Base-by-base conservation (phyloP, 2,888 invertebrate genomes). In the Dasypogon diadema region DNA sequence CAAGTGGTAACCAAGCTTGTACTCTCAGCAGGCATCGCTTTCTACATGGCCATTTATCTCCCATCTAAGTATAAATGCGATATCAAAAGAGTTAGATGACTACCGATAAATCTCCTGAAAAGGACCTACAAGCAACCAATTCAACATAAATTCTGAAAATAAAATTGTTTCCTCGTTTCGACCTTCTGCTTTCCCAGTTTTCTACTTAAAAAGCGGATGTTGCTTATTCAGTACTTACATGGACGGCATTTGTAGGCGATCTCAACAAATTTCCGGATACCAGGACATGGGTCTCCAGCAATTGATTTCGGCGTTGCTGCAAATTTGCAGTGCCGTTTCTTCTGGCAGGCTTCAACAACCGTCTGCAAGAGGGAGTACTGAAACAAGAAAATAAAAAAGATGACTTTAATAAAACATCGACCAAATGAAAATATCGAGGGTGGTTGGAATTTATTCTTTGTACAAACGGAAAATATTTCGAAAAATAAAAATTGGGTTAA, bases 201-300 rank as follows among this genome's bases (percentile, higher is more conserved):
- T 24, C 68, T 16, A 46, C 46, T 70, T 6, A 30, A 48, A 30
- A 54, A 54, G 21, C 70, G 70, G 54, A 54, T 65, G 48, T 54
- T 70, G 70, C 70, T 70, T 70, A 46, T 75, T 65, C 42, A 76
- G 58, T 83, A 93, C 94, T 95, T 89, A 98, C 98, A 95, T 83
- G 98, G 98, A 87, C 95, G 91, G 89, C 98, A 98, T 88, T 97
- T 97, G 88, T 96, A 98, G 81, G 95, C 95, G 79, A 98, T 95
- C 88, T 97, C 96, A 80, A 97, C 94, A 88, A 96, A 97, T 87
- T 98, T 97, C 79, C 93, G 89, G 77, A 94, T 92, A 21, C 93
- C 93, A 10, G 97, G 97, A 84, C 98, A 98, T 0, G 97, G 97
- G 88, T 98, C 97, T 55, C 92, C 92, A 24, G 93, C 93, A 83